A percentile compares a stretch with the other conserved stretches of the same genome.
Evolutionary conservation across 2,113 vertebrate genomes (phyloP).

Genomic region (Xenotilapia leptura): DNA sequence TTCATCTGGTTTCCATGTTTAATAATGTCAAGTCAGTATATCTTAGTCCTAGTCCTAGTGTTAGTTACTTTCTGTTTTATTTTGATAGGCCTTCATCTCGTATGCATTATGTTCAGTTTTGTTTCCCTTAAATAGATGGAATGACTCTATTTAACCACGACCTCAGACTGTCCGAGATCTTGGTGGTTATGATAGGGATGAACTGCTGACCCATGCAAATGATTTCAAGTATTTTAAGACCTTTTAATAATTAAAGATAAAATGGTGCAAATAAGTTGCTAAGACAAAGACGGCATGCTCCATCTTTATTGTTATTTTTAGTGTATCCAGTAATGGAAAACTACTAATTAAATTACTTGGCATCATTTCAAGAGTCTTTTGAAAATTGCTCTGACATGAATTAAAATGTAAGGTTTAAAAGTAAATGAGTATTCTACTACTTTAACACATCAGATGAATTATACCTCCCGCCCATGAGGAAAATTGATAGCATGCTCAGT

Average conservation of each 20-base stretch:
- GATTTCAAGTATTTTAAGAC: neutral
- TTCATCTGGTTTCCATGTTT: no score
- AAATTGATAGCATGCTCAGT: conserved; percentile 83
- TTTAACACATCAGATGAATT: conserved; percentile 74
- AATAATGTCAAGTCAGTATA: no score
- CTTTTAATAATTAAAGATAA: neutral
- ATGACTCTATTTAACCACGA: no score
- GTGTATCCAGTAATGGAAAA: neutral
- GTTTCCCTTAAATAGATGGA: no score
- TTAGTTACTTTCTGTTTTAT: no score
- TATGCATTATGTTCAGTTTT: no score
- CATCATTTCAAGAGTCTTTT: neutral
- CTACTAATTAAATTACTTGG: neutral
- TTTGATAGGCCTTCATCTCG: no score
- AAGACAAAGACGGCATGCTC: neutral
- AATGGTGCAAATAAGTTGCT: neutral
- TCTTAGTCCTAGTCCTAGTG: no score
- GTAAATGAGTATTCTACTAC: neutral
- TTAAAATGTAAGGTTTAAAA: neutral
- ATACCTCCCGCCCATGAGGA: conserved; percentile 87
- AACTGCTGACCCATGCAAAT: neutral
- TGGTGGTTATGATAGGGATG: neutral
- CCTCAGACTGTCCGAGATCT: no score
- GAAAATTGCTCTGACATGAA: neutral
- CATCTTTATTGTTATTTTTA: neutral